phyloP scores from a whole-genome alignment of 2,113 vertebrate species.

The Trichomycterus rosablanca region DNA sequence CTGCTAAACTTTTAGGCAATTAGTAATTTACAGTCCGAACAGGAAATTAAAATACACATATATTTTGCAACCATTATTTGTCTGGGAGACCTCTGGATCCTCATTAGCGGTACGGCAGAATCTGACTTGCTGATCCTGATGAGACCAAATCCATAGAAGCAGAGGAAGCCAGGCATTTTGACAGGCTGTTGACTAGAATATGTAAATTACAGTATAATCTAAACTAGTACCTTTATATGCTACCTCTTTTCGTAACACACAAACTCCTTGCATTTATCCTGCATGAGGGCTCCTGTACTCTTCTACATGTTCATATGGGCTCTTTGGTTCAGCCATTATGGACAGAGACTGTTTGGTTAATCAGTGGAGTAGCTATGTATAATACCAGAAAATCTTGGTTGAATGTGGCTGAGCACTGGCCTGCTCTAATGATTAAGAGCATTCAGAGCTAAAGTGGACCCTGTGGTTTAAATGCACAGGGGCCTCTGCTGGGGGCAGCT shows the following conservation, averaged over 20 bases:
- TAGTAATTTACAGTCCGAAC: constrained; percentile 58
- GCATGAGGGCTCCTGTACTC: neutral
- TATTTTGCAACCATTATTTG: constrained; percentile 51
- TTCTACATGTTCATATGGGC: neutral
- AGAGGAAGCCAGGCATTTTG: no score
- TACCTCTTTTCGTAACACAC: no score
- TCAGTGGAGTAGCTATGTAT: constrained; percentile 57
- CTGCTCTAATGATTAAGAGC: constrained; percentile 68
- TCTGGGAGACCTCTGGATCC: constrained; percentile 18
- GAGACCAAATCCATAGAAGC: no score
- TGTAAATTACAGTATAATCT: neutral
- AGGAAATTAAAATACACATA: constrained; percentile 71
- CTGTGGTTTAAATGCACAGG: constrained; percentile 38
- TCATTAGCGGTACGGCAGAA: constrained; percentile 13
- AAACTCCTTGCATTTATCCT: neutral
- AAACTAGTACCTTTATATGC: no score
- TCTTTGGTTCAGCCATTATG: neutral
- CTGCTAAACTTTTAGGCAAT: constrained; percentile 58
- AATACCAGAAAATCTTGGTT: constrained; percentile 44
- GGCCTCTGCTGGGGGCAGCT: constrained; percentile 42
- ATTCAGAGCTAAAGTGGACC: constrained; percentile 66
- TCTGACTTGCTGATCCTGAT: neutral
- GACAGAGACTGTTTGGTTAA: constrained; percentile 3
- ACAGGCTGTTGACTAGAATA: neutral
- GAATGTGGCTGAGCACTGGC: constrained; percentile 43